Evolutionary conservation across 2,113 vertebrate species (phyloP).

Genomic region (Tachycineta bicolor): DNA sequence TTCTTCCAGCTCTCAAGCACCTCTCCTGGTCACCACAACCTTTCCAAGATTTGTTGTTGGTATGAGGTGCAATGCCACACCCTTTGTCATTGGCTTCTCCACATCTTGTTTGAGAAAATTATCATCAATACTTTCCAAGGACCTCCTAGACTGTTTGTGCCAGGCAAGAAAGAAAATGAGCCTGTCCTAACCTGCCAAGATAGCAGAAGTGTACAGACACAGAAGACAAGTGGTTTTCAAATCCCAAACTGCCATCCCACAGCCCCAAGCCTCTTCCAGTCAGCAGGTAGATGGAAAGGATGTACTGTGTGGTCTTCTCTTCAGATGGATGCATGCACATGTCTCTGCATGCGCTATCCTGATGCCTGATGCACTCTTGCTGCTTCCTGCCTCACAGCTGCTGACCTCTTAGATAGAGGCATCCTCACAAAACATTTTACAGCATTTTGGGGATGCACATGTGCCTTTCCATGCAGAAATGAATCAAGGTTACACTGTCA

Average conservation of each 20-base stretch:
- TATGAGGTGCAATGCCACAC: not conserved
- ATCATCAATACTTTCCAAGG: not conserved
- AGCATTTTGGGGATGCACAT: not conserved
- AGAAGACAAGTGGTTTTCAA: not conserved
- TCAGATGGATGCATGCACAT: rapidly evolving
- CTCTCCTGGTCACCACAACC: not conserved
- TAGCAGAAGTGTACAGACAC: not conserved
- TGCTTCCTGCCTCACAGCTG: not conserved
- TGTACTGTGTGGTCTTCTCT: not conserved
- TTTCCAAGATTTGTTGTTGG: not conserved
- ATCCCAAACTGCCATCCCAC: not conserved
- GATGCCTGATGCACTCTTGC: not conserved
- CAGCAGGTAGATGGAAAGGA: not conserved
- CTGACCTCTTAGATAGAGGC: not conserved
- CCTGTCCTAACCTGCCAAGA: rapidly evolving
- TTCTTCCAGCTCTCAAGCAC: not conserved
- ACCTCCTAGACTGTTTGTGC: not conserved
- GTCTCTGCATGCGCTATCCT: not conserved
- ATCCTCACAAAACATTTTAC: not conserved
- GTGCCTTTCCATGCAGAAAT: not conserved
- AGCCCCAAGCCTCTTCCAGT: not conserved
- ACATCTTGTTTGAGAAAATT: not conserved
- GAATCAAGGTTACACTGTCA: not conserved
- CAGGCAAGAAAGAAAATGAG: not conserved
- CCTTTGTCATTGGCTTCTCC: not conserved